Base-by-base conservation (phyloP, 2,888 invertebrate genomes). In the Hipparchia semele region DNA sequence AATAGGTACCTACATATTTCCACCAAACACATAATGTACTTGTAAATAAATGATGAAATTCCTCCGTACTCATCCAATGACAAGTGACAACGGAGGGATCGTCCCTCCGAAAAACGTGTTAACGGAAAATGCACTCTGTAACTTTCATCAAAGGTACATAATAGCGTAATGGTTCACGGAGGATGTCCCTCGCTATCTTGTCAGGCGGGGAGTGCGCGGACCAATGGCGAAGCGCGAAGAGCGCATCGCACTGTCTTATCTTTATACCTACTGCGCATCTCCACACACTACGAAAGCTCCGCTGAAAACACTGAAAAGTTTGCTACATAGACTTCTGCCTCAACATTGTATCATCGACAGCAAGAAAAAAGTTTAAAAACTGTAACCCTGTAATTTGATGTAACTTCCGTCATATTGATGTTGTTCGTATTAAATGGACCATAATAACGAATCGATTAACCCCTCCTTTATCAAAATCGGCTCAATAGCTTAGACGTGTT, bases 121-220 rank as follows among this genome's bases (percentile, higher is more conserved):
- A 84, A 64, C 13, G 68, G 7, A 87, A 87, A 83, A 73, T 79
- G 77, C 76, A 80, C 88, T 81, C 73, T 88, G 84, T 12, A 0
- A 0, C 72, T 1, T 12, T 0, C 2, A 0, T 2, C 74, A 81
- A 88, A 73, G 81, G 84, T 76, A 33, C 68, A 74, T 64, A 83
- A 78, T 83, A 72, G 82, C 76, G 68, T 73, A 74, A 75, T 84
- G 73, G 60, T 58, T 73, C 68, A 77, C 82, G 88, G 89, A 91
- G 92, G 93, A 93, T 93, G 92, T 82, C 89, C 90, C 90, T 86
- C 86, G 87, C 90, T 93, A 93, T 93, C 93, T 93, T 94, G 93
- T 93, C 93, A 89, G 86, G 89, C 90, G 93, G 90, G 93, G 93
- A 91, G 89, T 89, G 88, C 85, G 84, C 80, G 89, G 81, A 86